Conservation (phyloP, 1,140 invertebrate genomes). For the Acromyrmex charruanus region DNA sequence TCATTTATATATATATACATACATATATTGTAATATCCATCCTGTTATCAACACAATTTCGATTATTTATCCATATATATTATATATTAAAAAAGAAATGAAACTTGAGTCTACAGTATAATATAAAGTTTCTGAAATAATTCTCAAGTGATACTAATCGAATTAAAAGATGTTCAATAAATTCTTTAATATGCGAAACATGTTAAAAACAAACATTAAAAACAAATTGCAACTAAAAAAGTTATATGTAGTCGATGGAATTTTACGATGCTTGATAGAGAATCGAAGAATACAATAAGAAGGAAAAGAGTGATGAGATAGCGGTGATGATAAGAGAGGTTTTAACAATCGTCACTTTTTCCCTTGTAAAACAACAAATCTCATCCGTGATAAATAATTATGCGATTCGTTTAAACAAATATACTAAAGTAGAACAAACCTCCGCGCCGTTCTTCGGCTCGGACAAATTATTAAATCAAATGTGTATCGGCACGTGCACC, state of each 20-base stretch:
- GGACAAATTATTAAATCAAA: conserved; percentile 87
- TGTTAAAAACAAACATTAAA: neutral
- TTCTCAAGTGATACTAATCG: neutral
- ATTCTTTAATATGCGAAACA: conserved; percentile 62
- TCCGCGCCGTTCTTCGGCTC: conserved; percentile 65
- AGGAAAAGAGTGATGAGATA: neutral
- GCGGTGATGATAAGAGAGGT: neutral
- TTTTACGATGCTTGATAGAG: neutral
- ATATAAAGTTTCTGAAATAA: neutral
- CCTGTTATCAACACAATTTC: neutral
- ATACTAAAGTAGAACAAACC: conserved; percentile 76
- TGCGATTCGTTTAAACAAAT: conserved; percentile 68
- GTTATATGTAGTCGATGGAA: conserved; percentile 55
- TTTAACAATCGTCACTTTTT: neutral
- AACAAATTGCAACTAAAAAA: conserved; percentile 55
- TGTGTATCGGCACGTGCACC: conserved; percentile 93
- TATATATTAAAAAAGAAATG: no score
- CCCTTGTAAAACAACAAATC: conserved; percentile 43
- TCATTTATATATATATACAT: no score
- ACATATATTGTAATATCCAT: neutral
- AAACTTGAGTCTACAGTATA: conserved; percentile 3
- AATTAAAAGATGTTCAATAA: conserved; percentile 10
- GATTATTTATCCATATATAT: neutral
- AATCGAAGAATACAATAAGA: neutral
- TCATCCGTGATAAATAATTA: conserved; percentile 63